Evolutionary conservation across 2,113 vertebrate species (phyloP), one percentile per base, ranked within the genome.

Genomic region (Ictalurus furcatus): DNA sequence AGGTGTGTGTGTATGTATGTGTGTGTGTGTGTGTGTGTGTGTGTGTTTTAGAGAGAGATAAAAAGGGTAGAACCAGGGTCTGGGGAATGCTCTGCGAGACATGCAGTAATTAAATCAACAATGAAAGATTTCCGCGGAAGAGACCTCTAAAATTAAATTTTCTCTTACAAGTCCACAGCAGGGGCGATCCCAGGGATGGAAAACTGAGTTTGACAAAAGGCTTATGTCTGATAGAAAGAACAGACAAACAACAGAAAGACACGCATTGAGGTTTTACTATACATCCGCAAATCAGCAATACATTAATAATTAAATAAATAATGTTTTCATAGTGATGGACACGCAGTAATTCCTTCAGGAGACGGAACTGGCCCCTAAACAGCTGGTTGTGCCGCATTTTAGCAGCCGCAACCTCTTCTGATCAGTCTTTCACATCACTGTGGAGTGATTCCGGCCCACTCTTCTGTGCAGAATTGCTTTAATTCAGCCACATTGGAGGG

Each of bases 61-160:
- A 65, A 88, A 48, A 84, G 79, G 83, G 48, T 23, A 52, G 65
- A 85, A 44, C 54, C 76, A 40, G 73, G 88, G 83, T 88, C 78
- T 67, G 89, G 30, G 83, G 25, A 90, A 87, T 85, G 89, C 83
- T 90, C 86, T 84, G 69, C 13, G 71, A 90, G 82, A 87, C 85
- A 56, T 89, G 63, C 44, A 30, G 84, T 85, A 91, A 94, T 94
- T 92, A 90, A 91, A 92, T 92, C 90, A 90, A 90, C 87, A 92
- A 90, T 89, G 86, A 86, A 93, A 91, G 78, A 93, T 89, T 93
- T 90, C 71, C 74, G 83, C 65, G 67, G 34, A 88, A 76, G 88
- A 90, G 82, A 87, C 80, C 85, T 79, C 80, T 91, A 87, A 81
- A 92, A 94, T 90, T 48, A 5, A 83, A 92, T 90, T 92, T 91